Evolutionary conservation across 2,797 vertebrate species (phyloP).

Genomic region (Paramormyrops hopkinsi): DNA sequence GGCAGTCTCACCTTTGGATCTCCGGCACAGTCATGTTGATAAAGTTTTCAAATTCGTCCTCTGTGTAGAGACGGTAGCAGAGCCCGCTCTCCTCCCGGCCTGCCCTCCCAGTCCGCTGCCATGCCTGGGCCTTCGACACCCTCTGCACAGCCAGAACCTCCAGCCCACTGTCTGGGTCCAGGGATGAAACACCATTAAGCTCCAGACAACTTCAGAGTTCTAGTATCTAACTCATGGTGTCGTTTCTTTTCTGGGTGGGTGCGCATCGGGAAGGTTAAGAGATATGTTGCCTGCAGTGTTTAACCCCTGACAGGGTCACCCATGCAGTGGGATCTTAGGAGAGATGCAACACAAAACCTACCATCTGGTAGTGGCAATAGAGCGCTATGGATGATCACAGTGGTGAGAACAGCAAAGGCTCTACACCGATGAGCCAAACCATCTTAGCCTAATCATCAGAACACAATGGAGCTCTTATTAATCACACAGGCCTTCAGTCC

Average conservation of each 20-base stretch:
- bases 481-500: not conserved
- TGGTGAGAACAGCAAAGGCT: not conserved
- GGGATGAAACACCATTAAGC: not conserved
- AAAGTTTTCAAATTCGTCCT: constrained; percentile 84
- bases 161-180: constrained; percentile 73
- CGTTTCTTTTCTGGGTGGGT: not conserved
- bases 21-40: constrained; percentile 84
- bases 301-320: not conserved
- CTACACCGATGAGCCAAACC: not conserved
- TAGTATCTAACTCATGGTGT: not conserved
- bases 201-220: not conserved
- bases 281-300: not conserved
- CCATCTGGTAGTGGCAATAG: not conserved
- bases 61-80: constrained; percentile 91
- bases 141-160: constrained; percentile 89
- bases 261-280: not conserved
- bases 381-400: not conserved
- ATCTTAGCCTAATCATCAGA: too few relatives aligned
- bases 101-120: constrained; percentile 86
- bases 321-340: not conserved
- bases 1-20: constrained; percentile 79
- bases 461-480: too few relatives aligned
- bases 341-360: not conserved
- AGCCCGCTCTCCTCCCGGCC: constrained; percentile 81
- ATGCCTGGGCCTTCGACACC: constrained; percentile 92